Percentiles rank a stretch among this genome's conserved stretches.
Evolutionary conservation across 1,140 invertebrate species (phyloP).

Genomic region (Pseudobourletiella spinata): DNA sequence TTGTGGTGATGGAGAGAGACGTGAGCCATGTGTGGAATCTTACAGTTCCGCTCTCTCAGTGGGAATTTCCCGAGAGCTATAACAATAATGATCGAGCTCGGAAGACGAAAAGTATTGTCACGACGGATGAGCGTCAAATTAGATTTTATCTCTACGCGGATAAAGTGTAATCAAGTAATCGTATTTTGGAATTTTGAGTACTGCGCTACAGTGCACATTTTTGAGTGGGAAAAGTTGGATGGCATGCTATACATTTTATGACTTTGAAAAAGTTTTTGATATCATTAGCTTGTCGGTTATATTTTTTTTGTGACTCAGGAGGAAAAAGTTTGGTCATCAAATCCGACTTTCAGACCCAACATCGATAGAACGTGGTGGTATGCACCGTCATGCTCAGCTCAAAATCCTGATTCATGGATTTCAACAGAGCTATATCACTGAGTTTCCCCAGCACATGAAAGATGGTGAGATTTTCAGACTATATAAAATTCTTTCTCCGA

Average conservation of each 20-base stretch:
- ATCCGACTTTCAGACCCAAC: background rate
- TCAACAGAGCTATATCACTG: background rate
- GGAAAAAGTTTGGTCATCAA: background rate
- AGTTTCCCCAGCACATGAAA: background rate
- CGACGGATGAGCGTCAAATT: background rate
- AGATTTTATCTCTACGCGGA: background rate
- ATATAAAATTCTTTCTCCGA: background rate
- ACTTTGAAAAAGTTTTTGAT: no score
- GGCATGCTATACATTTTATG: background rate
- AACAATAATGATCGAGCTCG: background rate
- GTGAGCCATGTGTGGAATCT: background rate
- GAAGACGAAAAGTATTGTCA: background rate
- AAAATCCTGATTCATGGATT: conserved; percentile 9
- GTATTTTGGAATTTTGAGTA: background rate
- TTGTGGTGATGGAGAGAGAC: no score
- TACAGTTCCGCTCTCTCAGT: background rate
- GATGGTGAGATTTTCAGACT: background rate
- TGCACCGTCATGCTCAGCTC: background rate
- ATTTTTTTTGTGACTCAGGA: background rate
- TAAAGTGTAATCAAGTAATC: background rate
- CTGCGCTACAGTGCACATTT: background rate
- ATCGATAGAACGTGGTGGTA: background rate
- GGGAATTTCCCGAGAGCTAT: background rate
- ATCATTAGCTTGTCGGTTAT: background rate
- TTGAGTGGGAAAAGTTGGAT: background rate